Percentiles rank a stretch among this genome's conserved stretches.
phyloP scores from a whole-genome alignment of 2,797 vertebrate genomes.

The Antennarius maculatus region DNA sequence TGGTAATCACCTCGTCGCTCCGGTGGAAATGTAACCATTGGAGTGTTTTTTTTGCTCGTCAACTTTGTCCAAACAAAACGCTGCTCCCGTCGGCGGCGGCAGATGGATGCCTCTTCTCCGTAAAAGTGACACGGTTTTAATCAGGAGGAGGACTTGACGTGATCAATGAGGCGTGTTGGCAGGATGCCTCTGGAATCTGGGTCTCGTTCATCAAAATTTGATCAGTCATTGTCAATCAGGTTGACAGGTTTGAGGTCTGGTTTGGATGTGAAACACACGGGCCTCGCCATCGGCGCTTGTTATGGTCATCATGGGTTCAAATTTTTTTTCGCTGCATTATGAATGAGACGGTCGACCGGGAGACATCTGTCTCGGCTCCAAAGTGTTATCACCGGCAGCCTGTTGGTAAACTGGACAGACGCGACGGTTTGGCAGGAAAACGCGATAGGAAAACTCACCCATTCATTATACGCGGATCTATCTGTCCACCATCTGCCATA shows the following conservation, averaged over 20 bases:
- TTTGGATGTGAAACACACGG: constrained; percentile 25
- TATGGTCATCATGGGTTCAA: constrained; percentile 36
- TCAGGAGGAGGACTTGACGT: constrained; percentile 36
- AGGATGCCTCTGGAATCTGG: constrained; percentile 18
- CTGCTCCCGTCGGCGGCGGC: constrained; percentile 25
- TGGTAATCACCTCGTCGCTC: constrained; percentile 38
- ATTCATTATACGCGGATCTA: constrained; percentile 42
- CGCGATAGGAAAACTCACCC: constrained; percentile 31
- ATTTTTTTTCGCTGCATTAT: constrained; percentile 49
- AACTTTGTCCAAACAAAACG: constrained; percentile 47
- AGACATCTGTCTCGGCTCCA: constrained; percentile 63
- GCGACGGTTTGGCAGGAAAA: constrained; percentile 49
- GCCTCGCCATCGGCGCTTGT: constrained; percentile 31
- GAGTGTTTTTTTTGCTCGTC: constrained; percentile 39
- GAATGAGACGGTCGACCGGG: constrained; percentile 48
- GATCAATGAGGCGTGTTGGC: constrained; percentile 41
- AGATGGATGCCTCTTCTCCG: constrained; percentile 53
- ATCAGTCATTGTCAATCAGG: constrained; percentile 17
- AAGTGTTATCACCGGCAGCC: constrained; percentile 54
- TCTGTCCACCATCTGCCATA: constrained; percentile 62
- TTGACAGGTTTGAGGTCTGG: neutral
- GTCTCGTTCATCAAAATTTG: constrained; percentile 34
- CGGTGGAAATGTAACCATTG: constrained; percentile 44
- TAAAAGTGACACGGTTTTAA: constrained; percentile 38
- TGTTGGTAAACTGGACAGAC: constrained; percentile 54